Evolutionary conservation across 1,140 invertebrate species (phyloP).

Genomic region (Wiebesia pumilae): DNA sequence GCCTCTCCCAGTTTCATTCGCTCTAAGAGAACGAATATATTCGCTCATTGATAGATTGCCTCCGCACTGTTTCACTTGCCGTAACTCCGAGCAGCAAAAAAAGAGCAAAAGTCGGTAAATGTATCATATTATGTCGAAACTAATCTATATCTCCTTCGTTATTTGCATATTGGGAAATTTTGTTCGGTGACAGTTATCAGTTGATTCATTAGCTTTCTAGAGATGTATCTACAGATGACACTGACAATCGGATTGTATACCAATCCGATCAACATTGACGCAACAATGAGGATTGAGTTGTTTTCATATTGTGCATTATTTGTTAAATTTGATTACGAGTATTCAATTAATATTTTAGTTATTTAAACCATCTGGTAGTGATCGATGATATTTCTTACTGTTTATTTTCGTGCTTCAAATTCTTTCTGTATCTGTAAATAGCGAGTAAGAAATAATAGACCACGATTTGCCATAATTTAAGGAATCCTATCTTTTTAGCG

Average conservation of each 20-base stretch:
- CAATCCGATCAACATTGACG: too few species aligned
- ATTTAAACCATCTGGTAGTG: too few species aligned
- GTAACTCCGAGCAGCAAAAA: slow-evolving; percentile 23
- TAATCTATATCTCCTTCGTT: not conserved
- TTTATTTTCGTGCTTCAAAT: too few species aligned
- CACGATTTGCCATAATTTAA: too few species aligned
- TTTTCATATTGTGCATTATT: too few species aligned
- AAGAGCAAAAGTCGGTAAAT: not conserved
- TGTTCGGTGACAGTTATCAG: not conserved
- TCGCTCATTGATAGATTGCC: slow-evolving; percentile 41
- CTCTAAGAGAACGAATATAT: slow-evolving; percentile 19
- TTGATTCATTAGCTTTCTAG: not conserved
- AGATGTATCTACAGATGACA: not conserved
- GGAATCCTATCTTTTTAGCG: too few species aligned
- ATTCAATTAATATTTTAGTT: too few species aligned
- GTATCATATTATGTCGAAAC: not conserved
- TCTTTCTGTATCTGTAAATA: too few species aligned
- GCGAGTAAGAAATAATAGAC: too few species aligned
- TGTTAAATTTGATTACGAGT: too few species aligned
- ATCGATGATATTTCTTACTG: too few species aligned
- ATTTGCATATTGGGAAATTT: not conserved
- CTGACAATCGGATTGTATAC: not conserved
- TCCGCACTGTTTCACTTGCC: slow-evolving; percentile 27
- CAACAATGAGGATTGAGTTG: too few species aligned
- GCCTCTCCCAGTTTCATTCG: slow-evolving; percentile 57